Evolutionary conservation across 2,888 invertebrate genomes (phyloP).

Genomic region (Noctua fimbriata): DNA sequence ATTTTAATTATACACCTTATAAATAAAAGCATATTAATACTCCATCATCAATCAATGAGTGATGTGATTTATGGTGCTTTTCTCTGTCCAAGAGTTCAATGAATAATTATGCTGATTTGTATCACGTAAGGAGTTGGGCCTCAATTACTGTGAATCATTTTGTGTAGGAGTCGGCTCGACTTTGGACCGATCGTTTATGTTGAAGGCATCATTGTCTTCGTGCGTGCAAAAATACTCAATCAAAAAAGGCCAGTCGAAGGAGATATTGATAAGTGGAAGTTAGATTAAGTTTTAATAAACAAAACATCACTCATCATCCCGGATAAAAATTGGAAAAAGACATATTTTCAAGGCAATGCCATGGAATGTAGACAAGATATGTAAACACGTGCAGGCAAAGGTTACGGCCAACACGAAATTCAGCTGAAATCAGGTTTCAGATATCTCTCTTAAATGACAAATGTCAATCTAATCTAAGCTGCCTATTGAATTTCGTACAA

Average conservation of each 20-base stretch:
- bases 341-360: neutral
- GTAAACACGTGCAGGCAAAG: slow-evolving; percentile 10
- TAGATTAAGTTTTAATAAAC: neutral
- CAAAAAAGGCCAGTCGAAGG: slow-evolving; percentile 5
- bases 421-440: slow-evolving; percentile 17
- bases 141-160: slow-evolving; percentile 51
- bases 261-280: neutral
- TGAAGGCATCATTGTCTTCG: slow-evolving; percentile 16
- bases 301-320: neutral
- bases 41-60: slow-evolving; percentile 22
- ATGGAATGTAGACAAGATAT: neutral
- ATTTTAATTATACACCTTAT: slow-evolving; percentile 32
- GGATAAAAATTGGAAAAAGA: neutral
- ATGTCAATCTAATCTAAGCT: slow-evolving; percentile 45
- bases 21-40: slow-evolving; percentile 14
- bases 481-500: slow-evolving; percentile 29
- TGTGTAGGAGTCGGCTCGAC: slow-evolving; percentile 52
- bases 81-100: slow-evolving; percentile 35
- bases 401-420: slow-evolving; percentile 15
- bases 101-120: slow-evolving; percentile 35
- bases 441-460: slow-evolving; percentile 42
- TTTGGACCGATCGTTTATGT: slow-evolving; percentile 36
- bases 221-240: slow-evolving; percentile 4
- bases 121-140: slow-evolving; percentile 22
- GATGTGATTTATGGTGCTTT: slow-evolving; percentile 21